Evolutionary conservation across 1,140 invertebrate genomes (phyloP).

Genomic region (Dinoponera quadriceps): DNA sequence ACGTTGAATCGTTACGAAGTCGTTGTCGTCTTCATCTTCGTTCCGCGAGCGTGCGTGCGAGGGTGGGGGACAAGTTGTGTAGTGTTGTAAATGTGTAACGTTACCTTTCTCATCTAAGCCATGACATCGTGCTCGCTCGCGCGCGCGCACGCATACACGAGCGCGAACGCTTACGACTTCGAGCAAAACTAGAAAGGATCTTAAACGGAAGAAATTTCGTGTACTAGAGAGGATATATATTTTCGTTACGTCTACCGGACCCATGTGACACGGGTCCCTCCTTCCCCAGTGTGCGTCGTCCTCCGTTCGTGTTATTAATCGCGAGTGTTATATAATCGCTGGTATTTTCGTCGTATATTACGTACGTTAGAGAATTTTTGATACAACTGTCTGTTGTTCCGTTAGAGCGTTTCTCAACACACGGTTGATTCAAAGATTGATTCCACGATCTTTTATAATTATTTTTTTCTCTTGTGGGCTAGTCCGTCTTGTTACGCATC

Average conservation of each 20-base stretch:
- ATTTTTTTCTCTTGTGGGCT: constrained; percentile 40
- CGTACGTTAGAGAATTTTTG: constrained; percentile 36
- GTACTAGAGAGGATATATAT: constrained; percentile 43
- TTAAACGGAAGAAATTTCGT: constrained; percentile 33
- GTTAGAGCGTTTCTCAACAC: constrained; percentile 27
- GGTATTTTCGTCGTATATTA: constrained; percentile 5
- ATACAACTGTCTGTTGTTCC: constrained; percentile 56
- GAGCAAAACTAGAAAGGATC: constrained; percentile 21
- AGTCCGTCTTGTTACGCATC: constrained; percentile 59
- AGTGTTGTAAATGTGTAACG: constrained; percentile 60
- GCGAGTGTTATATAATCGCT: constrained; percentile 7
- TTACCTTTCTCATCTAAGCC: constrained; percentile 60
- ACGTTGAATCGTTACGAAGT: constrained; percentile 34
- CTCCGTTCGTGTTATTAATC: constrained; percentile 24
- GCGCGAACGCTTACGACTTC: constrained; percentile 15
- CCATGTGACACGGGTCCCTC: not conserved
- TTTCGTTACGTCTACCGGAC: constrained; percentile 42
- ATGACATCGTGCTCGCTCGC: constrained; percentile 41
- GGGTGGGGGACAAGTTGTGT: constrained; percentile 31
- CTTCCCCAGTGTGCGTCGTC: constrained; percentile 26
- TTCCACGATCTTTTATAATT: constrained; percentile 34
- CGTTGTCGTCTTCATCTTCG: constrained; percentile 38
- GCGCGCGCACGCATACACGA: not conserved
- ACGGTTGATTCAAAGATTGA: constrained; percentile 49
- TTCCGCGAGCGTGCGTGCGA: not conserved